Evolutionary conservation across 2,888 invertebrate genomes (phyloP).

Genomic region (Chydorus sphaericus): DNA sequence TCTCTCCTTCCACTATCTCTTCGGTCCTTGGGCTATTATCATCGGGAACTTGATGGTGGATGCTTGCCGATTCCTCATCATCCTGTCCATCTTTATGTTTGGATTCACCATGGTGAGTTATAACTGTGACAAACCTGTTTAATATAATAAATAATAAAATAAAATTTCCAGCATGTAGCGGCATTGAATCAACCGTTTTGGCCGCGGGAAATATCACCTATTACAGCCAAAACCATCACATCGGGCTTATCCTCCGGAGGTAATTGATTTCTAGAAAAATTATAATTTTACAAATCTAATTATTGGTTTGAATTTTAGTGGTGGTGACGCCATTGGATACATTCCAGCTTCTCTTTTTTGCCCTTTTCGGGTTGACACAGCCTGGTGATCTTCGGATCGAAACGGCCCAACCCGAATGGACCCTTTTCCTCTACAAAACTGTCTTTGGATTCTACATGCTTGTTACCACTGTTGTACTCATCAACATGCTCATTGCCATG

Average conservation of each 20-base stretch:
- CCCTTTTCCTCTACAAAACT: constrained; percentile 70
- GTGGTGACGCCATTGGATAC: constrained; percentile 80
- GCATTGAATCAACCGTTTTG: constrained; percentile 88
- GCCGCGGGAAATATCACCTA: constrained; percentile 13
- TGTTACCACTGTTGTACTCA: constrained; percentile 93
- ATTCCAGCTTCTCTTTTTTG: constrained; percentile 95
- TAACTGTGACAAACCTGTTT: too few species aligned
- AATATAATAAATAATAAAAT: background rate
- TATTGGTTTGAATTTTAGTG: constrained; percentile 45
- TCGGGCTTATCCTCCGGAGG: constrained; percentile 24
- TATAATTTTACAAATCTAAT: constrained; percentile 16
- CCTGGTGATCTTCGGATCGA: constrained; percentile 56
- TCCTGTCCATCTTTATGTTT: constrained; percentile 91
- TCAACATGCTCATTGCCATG: constrained; percentile 99
- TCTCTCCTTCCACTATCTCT: constrained; percentile 94
- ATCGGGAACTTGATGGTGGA: constrained; percentile 46
- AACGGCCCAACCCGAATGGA: constrained; percentile 53
- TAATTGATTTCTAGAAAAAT: constrained; percentile 13
- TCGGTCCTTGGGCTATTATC: constrained; percentile 99
- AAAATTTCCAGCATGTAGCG: constrained; percentile 48
- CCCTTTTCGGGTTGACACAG: constrained; percentile 88
- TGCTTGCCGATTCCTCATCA: constrained; percentile 68
- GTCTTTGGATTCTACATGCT: constrained; percentile 95
- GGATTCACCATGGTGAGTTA: constrained; percentile 82
- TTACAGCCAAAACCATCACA: constrained; percentile 21